Percentiles rank a stretch among this genome's conserved stretches.
Evolutionary conservation across 2,113 vertebrate genomes (phyloP).

Genomic region (Carollia perspicillata): DNA sequence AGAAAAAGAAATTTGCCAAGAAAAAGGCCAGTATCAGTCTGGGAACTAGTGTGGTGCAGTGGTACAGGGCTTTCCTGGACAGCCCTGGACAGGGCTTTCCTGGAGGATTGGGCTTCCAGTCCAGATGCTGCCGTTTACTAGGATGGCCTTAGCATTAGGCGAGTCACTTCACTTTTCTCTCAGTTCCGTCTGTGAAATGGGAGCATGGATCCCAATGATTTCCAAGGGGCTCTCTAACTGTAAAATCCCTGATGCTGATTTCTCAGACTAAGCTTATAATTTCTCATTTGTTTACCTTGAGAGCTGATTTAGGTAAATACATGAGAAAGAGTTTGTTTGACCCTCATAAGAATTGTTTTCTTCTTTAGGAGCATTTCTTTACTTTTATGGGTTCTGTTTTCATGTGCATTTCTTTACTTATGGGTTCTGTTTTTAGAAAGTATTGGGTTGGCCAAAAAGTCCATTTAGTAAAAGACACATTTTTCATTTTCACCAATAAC

Average conservation of each 20-base stretch:
- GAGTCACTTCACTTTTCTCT: background rate
- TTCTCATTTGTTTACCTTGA: background rate
- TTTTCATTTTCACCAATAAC: too few relatives aligned
- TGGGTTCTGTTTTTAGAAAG: background rate
- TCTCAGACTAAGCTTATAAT: background rate
- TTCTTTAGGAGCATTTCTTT: background rate
- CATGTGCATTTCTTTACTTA: background rate
- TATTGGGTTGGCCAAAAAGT: too few relatives aligned
- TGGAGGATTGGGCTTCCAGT: background rate
- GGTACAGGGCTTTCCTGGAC: background rate
- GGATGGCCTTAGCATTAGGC: background rate
- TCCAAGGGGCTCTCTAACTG: background rate
- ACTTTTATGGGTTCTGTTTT: background rate
- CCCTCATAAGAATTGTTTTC: background rate
- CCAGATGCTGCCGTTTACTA: background rate
- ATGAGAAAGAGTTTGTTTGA: background rate
- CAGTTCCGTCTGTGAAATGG: background rate
- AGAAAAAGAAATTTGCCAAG: background rate
- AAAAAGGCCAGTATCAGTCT: background rate
- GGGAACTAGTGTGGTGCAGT: background rate
- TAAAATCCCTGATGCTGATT: background rate
- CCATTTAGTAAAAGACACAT: too few relatives aligned
- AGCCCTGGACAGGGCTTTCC: accelerated
- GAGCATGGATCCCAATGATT: background rate
- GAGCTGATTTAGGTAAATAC: background rate